Conservation (phyloP, 2,888 invertebrate species). For the Zhuqinia jingwanae region DNA sequence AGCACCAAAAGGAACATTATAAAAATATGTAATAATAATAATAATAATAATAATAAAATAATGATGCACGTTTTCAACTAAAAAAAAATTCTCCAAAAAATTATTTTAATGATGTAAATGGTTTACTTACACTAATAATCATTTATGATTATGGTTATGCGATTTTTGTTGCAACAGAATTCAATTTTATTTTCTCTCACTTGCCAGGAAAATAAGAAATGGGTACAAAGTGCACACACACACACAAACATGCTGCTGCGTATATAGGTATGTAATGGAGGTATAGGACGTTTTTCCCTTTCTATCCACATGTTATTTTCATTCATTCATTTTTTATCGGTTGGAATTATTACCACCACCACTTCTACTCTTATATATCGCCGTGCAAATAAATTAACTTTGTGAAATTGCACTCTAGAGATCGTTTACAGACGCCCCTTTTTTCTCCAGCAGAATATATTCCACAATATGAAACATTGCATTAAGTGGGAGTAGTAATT, state of each 20-base stretch:
- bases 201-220: not conserved
- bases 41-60: not conserved
- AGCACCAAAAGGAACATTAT: too few relatives aligned
- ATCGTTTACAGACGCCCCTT: constrained; percentile 52
- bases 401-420: constrained; percentile 58
- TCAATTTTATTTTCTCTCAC: not conserved
- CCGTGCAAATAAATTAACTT: constrained; percentile 62
- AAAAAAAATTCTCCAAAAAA: too few relatives aligned
- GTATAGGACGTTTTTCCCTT: not conserved
- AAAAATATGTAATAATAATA: constrained; percentile 34
- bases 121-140: not conserved
- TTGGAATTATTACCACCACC: constrained; percentile 14
- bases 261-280: not conserved
- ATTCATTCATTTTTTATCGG: constrained; percentile 23
- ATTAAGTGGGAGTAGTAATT: constrained; percentile 55
- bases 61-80: too few relatives aligned
- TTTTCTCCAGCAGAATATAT: constrained; percentile 19
- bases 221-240: not conserved
- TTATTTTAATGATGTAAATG: not conserved
- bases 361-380: not conserved
- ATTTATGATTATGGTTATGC: not conserved
- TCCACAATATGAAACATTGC: constrained; percentile 48
- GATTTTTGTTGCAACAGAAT: constrained; percentile 34
- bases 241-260: not conserved
- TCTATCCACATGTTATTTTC: too few relatives aligned